Conservation (phyloP, 2,113 vertebrate species). For the Entelurus aequoreus region DNA sequence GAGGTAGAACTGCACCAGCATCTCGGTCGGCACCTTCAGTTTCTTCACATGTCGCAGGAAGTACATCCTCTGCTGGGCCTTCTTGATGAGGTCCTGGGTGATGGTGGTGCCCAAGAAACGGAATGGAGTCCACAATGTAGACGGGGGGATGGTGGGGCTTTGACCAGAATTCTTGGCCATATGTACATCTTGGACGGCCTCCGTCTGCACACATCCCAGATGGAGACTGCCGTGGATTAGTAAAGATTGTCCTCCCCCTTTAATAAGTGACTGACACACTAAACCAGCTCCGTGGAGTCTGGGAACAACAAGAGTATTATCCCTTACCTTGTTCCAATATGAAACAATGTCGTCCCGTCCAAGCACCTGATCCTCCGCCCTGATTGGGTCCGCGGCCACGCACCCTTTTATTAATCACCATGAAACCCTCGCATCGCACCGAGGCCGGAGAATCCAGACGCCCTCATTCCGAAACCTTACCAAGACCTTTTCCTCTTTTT, state of each 20-base stretch:
- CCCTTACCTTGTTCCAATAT: slow-evolving; percentile 10
- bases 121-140: too few species aligned
- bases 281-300: slow-evolving; percentile 63
- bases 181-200: slow-evolving; percentile 46
- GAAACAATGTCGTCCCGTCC: slow-evolving; percentile 4
- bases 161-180: slow-evolving; percentile 26
- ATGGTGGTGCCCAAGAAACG: too few species aligned
- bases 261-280: slow-evolving; percentile 70
- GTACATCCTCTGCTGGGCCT: too few species aligned
- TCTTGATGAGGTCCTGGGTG: too few species aligned
- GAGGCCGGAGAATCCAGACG: slow-evolving; percentile 5
- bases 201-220: slow-evolving; percentile 54
- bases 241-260: slow-evolving; percentile 70
- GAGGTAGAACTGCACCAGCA: too few species aligned
- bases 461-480: slow-evolving; percentile 1
- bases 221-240: slow-evolving; percentile 67
- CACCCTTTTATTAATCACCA: slow-evolving; percentile 24
- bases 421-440: slow-evolving; percentile 10
- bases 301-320: slow-evolving; percentile 4
- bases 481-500: not conserved
- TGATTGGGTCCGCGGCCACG: slow-evolving; percentile 23
- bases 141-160: too few species aligned
- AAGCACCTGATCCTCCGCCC: slow-evolving; percentile 26
- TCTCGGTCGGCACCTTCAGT: too few species aligned
- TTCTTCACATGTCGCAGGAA: too few species aligned